Evolutionary conservation across 2,113 vertebrate species (phyloP), one percentile per base, ranked within the genome.

Genomic region (Sebastes schlegelii): DNA sequence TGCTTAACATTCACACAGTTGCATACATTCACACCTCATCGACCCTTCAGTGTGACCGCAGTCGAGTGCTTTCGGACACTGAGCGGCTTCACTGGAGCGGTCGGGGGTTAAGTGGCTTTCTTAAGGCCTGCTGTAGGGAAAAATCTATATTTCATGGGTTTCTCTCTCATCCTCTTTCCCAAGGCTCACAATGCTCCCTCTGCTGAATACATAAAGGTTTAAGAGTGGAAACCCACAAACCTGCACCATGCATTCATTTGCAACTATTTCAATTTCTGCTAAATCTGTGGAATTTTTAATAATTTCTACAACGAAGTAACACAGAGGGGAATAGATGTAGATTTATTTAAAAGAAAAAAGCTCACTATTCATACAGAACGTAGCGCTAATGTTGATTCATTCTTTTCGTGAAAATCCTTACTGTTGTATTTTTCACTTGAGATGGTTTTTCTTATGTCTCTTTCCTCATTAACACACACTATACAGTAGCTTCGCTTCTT

Each of bases 91-190:
- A 74, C 74, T 55, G 77, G 68, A 90, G 72, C 86, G 54, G 87
- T 61, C 1, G 77, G 88, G 55, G 86, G 84, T 84, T 88, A 88
- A 92, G 88, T 92, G 78, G 74, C 74, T 88, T 91, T 85, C 62
- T 86, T 84, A 67, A 72, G 55, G 51, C 67, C 13, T 46, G 68
- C 86, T 83, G 80, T 73, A 79, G 79, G 72, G 77, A 78, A 87
- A 87, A 91, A 84, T 90, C 88, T 90, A 89, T 88, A 89, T 85
- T 91, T 88, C 79, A 88, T 85, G 89, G 23, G 85, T 90, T 85
- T 84, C 65, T 78, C 81, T 79, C 66, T 40, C 62, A 83, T 52
- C 52, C 40, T 75, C 45, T 79, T 43, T 79, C 57, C 66, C 54
- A 83, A 73, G 83, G 63, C 85, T 46, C 77, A 80, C 85, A 83